Evolutionary conservation across 2,888 invertebrate species (phyloP).

Genomic region (Pegoplata infirma): DNA sequence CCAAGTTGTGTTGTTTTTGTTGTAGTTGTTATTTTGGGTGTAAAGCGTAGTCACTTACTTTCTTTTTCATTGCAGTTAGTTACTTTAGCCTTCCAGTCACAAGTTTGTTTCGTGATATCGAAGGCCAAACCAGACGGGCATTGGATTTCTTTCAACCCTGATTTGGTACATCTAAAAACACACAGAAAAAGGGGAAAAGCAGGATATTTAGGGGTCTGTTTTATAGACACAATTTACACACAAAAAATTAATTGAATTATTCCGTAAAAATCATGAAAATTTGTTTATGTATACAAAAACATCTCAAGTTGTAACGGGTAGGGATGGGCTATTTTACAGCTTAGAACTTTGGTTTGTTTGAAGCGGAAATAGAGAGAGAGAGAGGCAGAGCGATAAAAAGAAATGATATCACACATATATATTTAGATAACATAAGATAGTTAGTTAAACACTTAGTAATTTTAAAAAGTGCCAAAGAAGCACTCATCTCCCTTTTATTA

Average conservation of each 20-base stretch:
- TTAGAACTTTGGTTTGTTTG: constrained; percentile 67
- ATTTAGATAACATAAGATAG: constrained; percentile 21
- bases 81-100: constrained; percentile 99
- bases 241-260: constrained; percentile 24
- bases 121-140: constrained; percentile 98
- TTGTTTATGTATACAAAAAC: constrained; percentile 46
- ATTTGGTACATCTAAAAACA: constrained; percentile 86
- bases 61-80: constrained; percentile 96
- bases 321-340: constrained; percentile 53
- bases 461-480: background rate
- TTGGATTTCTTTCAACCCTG: constrained; percentile 97
- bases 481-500: background rate
- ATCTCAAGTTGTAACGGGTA: constrained; percentile 60
- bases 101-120: constrained; percentile 98
- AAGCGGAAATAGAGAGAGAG: constrained; percentile 43
- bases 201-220: constrained; percentile 48
- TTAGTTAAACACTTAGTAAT: constrained; percentile 31
- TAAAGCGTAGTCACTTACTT: constrained; percentile 85
- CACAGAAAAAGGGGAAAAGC: constrained; percentile 61
- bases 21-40: constrained; percentile 63
- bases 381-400: constrained; percentile 26
- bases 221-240: constrained; percentile 10
- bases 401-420: constrained; percentile 30
- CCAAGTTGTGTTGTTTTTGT: constrained; percentile 65
- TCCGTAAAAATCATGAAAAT: constrained; percentile 41